Evolutionary conservation across 2,888 invertebrate species (phyloP).

Genomic region (Drosophila dives): DNA sequence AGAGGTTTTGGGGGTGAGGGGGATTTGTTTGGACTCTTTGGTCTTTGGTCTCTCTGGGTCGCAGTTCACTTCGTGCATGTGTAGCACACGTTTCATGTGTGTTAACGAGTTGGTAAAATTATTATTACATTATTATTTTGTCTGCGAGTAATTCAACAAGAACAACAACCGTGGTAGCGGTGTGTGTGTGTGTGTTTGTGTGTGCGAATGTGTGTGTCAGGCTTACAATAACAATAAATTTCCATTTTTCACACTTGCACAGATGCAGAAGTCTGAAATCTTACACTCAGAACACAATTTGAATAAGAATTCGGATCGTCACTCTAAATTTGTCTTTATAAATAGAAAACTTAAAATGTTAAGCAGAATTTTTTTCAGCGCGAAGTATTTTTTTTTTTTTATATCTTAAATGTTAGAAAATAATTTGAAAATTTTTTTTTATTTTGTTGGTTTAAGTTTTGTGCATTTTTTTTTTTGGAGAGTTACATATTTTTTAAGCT

Average conservation of each 20-base stretch:
- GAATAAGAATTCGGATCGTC: not conserved
- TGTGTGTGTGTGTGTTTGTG: conserved; percentile 18
- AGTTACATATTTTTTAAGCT: not conserved
- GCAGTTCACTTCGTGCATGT: conserved; percentile 44
- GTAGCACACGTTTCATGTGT: conserved; percentile 65
- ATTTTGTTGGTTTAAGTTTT: not conserved
- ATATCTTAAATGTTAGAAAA: no score
- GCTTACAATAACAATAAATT: conserved; percentile 78
- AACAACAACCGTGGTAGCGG: conserved; percentile 23
- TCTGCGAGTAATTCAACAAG: conserved; percentile 67
- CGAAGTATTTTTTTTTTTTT: no score
- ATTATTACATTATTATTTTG: conserved; percentile 82
- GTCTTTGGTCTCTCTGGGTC: conserved; percentile 21
- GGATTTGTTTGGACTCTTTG: not conserved
- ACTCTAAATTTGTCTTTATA: not conserved
- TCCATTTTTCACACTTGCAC: conserved; percentile 70
- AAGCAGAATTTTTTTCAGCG: not conserved
- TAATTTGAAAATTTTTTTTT: not conserved
- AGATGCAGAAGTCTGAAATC: conserved; percentile 25
- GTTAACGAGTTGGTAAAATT: conserved; percentile 82
- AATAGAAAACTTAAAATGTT: not conserved
- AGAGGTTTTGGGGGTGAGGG: no score
- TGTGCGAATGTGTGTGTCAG: conserved; percentile 17
- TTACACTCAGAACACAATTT: not conserved
- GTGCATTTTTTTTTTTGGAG: not conserved